Base-by-base conservation (phyloP, 92 coral and sea anemone species). In the Actinernus sp. region DNA sequence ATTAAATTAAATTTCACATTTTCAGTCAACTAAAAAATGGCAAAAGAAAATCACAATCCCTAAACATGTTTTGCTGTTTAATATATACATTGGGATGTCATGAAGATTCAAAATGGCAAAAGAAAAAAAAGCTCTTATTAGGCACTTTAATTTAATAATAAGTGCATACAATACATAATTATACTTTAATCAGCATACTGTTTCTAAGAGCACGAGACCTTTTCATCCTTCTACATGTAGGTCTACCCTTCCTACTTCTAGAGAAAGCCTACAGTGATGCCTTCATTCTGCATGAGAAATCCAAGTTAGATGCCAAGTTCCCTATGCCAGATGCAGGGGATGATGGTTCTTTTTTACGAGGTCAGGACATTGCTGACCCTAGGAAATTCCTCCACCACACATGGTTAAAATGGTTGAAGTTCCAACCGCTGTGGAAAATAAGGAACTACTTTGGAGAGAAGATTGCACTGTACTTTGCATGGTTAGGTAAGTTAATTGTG, bases 371-470 rank as follows among this genome's bases (percentile, higher is more conserved):
- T 27, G 31, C 66, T 29, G 98, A 93, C 52, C 98, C 98, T 12
- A 92, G 98, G 11, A 75, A 68, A 55, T 70, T 71, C 41, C 76
- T 93, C 25, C 76, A 90, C 48, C 69, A 90, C 32, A 85, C 93
- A 2, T 93, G 98, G 98, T 46, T 90, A 12, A 85, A 81, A 37
- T 84, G 88, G 86, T 74, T 82, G 17, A 93, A 87, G 49, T 90
- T 76, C 74, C 98, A 93, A 58, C 98, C 98, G 2, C 78, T 93
- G 47, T 93, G 98, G 98, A 93, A 93, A 55, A 85, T 93, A 32
- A 86, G 96, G 67, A 93, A 93, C 58, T 93, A 93, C 65, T 93
- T 89, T 82, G 98, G 98, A 31, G 98, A 93, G 63, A 82, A 93
- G 41, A 90, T 90, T 63, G 98, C 98, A 2, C 65, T 93, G 63